Evolutionary conservation across 2,113 vertebrate species (phyloP).

Genomic region (Smithornis capensis): DNA sequence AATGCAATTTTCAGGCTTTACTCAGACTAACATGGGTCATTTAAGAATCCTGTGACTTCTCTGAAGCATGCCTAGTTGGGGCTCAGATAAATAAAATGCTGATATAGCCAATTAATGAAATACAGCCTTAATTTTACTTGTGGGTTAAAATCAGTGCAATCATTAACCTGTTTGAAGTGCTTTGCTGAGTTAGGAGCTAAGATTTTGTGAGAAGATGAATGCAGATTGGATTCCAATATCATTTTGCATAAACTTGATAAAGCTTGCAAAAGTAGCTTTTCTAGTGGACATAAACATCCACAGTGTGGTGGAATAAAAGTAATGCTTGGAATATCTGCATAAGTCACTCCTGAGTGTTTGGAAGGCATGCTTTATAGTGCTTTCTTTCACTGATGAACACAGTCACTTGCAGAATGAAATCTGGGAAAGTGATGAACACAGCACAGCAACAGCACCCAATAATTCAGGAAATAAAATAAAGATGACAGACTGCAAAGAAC

Average conservation of each 20-base stretch:
- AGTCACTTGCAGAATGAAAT: not conserved
- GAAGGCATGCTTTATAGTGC: not conserved
- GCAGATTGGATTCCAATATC: not conserved
- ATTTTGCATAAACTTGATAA: not conserved
- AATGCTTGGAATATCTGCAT: not conserved
- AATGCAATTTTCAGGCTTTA: constrained; percentile 1
- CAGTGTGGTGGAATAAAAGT: not conserved
- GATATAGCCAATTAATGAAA: constrained; percentile 8
- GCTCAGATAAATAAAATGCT: not conserved
- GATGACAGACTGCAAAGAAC: not conserved
- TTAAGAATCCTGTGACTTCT: not conserved
- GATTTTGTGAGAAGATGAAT: constrained; percentile 6
- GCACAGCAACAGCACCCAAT: not conserved
- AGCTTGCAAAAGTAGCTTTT: not conserved
- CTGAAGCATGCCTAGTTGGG: not conserved
- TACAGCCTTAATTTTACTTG: constrained; percentile 7
- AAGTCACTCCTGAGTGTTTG: not conserved
- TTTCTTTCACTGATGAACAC: not conserved
- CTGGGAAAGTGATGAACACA: not conserved
- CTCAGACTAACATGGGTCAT: not conserved
- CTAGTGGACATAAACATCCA: not conserved
- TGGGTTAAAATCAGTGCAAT: constrained; percentile 24
- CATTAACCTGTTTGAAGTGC: constrained; percentile 36
- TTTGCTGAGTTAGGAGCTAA: constrained; percentile 18
- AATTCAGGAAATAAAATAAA: not conserved